These are phyloP conservation scores for Agapornis canus DNA, from an alignment of 2,797 vertebrate species.

Conservation along the genomic window DNA sequence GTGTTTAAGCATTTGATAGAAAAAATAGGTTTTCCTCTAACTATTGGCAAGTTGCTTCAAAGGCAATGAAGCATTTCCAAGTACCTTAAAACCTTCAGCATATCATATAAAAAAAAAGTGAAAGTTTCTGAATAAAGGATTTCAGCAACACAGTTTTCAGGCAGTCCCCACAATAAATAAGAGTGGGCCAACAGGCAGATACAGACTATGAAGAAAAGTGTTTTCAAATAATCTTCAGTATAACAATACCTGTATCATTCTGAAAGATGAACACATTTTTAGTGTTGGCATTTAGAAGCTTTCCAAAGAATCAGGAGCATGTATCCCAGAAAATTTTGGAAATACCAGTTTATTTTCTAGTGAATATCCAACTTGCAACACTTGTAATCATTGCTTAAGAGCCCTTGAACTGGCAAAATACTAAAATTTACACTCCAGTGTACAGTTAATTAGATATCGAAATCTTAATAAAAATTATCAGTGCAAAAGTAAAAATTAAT, in stretches of 20 bases:
- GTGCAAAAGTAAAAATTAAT: constrained; percentile 36
- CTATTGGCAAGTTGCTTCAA: neutral
- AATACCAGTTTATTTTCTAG: constrained; percentile 53
- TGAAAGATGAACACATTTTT: neutral
- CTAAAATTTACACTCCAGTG: constrained; percentile 31
- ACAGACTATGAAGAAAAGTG: neutral
- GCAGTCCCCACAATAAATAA: neutral
- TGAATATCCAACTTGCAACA: neutral
- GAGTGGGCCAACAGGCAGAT: neutral
- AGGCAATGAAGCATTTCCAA: neutral
- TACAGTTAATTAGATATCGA: neutral
- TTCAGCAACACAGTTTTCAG: neutral
- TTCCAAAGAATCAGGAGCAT: neutral
- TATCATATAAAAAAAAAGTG: neutral
- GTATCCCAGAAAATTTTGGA: neutral
- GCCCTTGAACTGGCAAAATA: neutral
- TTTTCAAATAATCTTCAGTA: neutral
- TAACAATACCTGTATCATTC: neutral
- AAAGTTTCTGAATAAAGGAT: neutral
- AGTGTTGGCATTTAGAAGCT: neutral
- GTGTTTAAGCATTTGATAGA: neutral
- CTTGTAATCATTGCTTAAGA: neutral
- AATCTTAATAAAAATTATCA: constrained; percentile 31
- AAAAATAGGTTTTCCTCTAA: neutral
- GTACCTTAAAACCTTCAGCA: neutral